Percentiles rank a stretch among this genome's conserved stretches.
phyloP scores from a whole-genome alignment of 2,888 invertebrate genomes.

The Pyrochroa serraticornis region DNA sequence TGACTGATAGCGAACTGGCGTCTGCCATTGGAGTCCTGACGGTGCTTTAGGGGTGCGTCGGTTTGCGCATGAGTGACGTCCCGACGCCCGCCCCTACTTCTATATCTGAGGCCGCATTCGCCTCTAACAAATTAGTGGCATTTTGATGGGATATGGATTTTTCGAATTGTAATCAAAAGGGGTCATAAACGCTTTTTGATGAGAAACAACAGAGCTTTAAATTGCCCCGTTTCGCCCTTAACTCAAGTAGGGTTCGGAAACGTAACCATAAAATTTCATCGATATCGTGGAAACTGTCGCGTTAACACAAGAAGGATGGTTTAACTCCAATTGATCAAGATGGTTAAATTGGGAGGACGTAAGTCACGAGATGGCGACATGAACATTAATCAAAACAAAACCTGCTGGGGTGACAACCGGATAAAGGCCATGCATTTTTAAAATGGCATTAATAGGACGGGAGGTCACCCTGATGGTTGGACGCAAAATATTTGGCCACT shows the following conservation, averaged over 20 bases:
- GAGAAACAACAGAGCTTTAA: slow-evolving; percentile 22
- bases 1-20: slow-evolving; percentile 50
- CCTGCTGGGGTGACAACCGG: slow-evolving; percentile 43
- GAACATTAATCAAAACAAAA: slow-evolving; percentile 36
- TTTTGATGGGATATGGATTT: slow-evolving; percentile 59
- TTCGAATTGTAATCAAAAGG: slow-evolving; percentile 55
- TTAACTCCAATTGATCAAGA: background rate
- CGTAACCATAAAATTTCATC: slow-evolving; percentile 3
- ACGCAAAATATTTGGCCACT: slow-evolving; percentile 26
- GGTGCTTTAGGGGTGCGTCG: slow-evolving; percentile 43
- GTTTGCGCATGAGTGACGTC: slow-evolving; percentile 50
- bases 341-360: slow-evolving; percentile 2
- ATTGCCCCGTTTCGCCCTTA: slow-evolving; percentile 6
- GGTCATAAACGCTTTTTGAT: slow-evolving; percentile 32
- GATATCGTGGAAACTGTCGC: background rate
- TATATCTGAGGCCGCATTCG: slow-evolving; percentile 55
- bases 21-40: slow-evolving; percentile 56
- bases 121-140: slow-evolving; percentile 58
- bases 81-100: slow-evolving; percentile 52
- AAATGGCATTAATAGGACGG: slow-evolving; percentile 43
- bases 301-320: background rate
- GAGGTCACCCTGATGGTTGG: slow-evolving; percentile 32
- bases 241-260: slow-evolving; percentile 5
- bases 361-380: slow-evolving; percentile 15
- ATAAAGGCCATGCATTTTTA: slow-evolving; percentile 46